phyloP scores from a whole-genome alignment of 1,140 invertebrate genomes.

The Paraescarpia echinospica region DNA sequence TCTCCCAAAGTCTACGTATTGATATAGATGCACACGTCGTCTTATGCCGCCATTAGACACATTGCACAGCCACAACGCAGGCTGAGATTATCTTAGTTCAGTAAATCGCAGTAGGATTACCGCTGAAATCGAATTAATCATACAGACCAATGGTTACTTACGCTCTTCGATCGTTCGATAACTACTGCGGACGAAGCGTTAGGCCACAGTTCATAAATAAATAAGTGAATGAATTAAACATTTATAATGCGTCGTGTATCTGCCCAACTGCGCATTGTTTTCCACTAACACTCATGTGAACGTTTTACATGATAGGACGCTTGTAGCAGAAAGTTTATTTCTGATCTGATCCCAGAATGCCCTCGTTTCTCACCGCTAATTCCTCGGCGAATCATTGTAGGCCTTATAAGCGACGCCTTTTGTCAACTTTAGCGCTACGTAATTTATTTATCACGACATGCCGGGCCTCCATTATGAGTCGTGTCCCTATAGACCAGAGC shows the following conservation, averaged over 20 bases:
- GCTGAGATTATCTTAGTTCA: too few species aligned
- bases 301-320: neutral
- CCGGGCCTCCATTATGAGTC: neutral
- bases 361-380: neutral
- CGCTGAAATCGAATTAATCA: neutral
- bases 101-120: neutral
- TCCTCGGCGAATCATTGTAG: neutral
- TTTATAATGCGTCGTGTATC: neutral
- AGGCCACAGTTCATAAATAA: neutral
- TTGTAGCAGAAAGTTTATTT: neutral
- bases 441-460: neutral
- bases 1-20: too few species aligned
- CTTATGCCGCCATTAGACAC: neutral
- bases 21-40: neutral
- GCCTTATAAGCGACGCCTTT: neutral
- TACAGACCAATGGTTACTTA: neutral
- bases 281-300: neutral
- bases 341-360: neutral
- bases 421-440: neutral
- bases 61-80: too few species aligned
- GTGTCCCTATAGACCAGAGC: neutral
- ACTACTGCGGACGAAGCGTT: neutral
- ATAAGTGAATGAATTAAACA: neutral
- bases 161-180: neutral
- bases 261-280: neutral